Evolutionary conservation across 2,888 invertebrate species (phyloP), one percentile per base, ranked within the genome.

Genomic region (Apantesis nais): DNA sequence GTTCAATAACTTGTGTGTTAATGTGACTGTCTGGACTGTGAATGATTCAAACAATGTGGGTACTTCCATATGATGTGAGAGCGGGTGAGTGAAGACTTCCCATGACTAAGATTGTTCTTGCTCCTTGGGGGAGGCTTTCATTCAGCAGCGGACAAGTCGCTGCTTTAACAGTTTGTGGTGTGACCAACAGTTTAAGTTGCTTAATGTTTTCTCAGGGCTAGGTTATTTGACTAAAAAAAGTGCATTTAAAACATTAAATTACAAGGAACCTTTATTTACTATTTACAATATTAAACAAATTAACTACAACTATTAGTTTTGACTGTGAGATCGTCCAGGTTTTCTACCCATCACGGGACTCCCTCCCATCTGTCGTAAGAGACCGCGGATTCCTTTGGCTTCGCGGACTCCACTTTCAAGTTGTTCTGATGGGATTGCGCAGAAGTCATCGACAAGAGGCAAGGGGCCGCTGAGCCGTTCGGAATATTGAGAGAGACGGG

Each of bases 391-490:
- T 0, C 98, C 97, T 83, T 97, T 97, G 0, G 97, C 97, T 90
- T 97, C 97, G 8, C 95, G 89, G 55, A 95, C 92, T 0, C 95
- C 93, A 79, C 92, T 96, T 73, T 97, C 97, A 8, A 95, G 86
- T 34, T 96, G 96, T 87, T 97, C 98, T 85, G 98, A 97, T 16
- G 98, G 98, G 76, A 98, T 97, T 34, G 98, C 97, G 86, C 97
- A 98, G 93, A 99, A 99, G 91, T 99, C 99, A 89, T 99, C 99
- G 81, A 98, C 97, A 55, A 99, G 95, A 71, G 98, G 98, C 12
- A 97, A 90, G 0, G 98, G 97, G 0, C 97, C 95, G 75, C 89
- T 92, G 16, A 95, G 88, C 0, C 93, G 88, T 71, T 95, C 95
- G 0, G 94, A 93, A 96, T 88, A 97, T 96, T 84, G 97, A 91